These are phyloP conservation scores for Palythoa heliodiscus DNA, from an alignment of 92 coral and sea anemone genomes.

Conservation along the genomic window DNA sequence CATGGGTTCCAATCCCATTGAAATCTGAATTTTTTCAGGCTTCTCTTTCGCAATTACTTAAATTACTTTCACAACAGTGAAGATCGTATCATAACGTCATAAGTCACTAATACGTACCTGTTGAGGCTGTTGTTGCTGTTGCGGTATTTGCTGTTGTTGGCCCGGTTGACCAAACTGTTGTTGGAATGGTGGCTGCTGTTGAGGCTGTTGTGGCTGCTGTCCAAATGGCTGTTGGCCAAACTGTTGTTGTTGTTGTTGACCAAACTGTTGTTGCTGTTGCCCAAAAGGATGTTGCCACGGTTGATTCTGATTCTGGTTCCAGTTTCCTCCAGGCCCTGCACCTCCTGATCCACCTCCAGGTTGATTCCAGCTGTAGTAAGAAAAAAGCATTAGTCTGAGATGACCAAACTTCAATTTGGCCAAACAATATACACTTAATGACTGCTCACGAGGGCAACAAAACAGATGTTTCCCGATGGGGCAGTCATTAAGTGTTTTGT, in stretches of 20 bases:
- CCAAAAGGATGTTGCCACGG: constrained; percentile 54
- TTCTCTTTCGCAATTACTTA: too few species aligned
- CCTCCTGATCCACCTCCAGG: constrained; percentile 29
- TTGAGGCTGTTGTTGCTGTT: constrained; percentile 55
- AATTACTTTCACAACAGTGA: too few species aligned
- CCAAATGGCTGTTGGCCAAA: constrained; percentile 57
- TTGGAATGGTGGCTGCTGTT: constrained; percentile 72
- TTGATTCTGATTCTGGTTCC: constrained; percentile 76
- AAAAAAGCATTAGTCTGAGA: neutral
- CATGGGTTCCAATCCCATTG: too few species aligned
- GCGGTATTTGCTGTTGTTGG: constrained; percentile 62
- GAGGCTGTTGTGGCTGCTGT: constrained; percentile 83
- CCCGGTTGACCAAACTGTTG: constrained; percentile 65
- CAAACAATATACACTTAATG: too few species aligned
- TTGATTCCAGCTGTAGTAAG: constrained; percentile 10
- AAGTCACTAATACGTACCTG: constrained; percentile 36
- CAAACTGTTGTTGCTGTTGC: constrained; percentile 61
- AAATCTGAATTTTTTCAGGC: too few species aligned
- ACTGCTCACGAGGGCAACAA: too few species aligned
- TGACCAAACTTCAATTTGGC: too few species aligned
- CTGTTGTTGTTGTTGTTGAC: constrained; percentile 56
- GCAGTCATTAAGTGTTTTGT: too few species aligned
- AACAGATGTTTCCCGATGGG: too few species aligned
- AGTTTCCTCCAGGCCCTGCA: constrained; percentile 41
- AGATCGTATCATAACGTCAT: too few species aligned